Conservation (phyloP, 2,797 vertebrate genomes). For the Clarias fuscus region DNA sequence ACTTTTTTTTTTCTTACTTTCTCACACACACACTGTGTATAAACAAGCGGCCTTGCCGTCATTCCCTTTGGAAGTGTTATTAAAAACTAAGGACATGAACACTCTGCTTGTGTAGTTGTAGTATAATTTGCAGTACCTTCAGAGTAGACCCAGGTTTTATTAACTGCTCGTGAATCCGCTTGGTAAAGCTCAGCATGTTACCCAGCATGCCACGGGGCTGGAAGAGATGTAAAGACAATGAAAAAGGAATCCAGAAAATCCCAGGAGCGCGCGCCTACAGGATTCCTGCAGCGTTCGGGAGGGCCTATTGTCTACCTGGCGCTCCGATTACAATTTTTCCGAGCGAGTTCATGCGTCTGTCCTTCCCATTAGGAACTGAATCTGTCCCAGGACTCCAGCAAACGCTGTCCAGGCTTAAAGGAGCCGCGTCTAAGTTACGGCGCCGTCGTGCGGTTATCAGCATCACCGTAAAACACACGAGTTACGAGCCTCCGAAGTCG, state of each 20-base stretch:
- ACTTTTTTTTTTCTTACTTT: not conserved
- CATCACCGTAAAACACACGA: not conserved
- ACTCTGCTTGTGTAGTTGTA: too few relatives aligned
- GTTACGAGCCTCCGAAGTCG: constrained; percentile 1
- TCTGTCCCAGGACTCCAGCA: constrained; percentile 13
- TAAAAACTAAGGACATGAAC: too few relatives aligned
- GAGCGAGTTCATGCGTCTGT: not conserved
- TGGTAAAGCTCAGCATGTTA: not conserved
- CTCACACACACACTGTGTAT: not conserved
- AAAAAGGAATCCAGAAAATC: constrained; percentile 41
- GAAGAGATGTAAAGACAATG: constrained; percentile 12
- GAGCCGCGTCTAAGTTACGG: constrained; percentile 5
- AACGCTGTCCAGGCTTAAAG: not conserved
- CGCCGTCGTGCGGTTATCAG: not conserved
- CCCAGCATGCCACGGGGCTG: not conserved
- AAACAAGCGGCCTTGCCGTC: too few relatives aligned
- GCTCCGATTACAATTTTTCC: not conserved
- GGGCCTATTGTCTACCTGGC: constrained; percentile 13
- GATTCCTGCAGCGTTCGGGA: not conserved
- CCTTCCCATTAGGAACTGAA: constrained; percentile 22
- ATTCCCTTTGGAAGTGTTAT: too few relatives aligned
- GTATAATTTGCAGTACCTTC: too few relatives aligned
- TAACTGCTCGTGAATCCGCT: not conserved
- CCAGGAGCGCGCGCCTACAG: constrained; percentile 31
- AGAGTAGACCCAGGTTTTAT: not conserved